Evolutionary conservation across 2,113 vertebrate species (phyloP).

Genomic region (Glaucomys volans): DNA sequence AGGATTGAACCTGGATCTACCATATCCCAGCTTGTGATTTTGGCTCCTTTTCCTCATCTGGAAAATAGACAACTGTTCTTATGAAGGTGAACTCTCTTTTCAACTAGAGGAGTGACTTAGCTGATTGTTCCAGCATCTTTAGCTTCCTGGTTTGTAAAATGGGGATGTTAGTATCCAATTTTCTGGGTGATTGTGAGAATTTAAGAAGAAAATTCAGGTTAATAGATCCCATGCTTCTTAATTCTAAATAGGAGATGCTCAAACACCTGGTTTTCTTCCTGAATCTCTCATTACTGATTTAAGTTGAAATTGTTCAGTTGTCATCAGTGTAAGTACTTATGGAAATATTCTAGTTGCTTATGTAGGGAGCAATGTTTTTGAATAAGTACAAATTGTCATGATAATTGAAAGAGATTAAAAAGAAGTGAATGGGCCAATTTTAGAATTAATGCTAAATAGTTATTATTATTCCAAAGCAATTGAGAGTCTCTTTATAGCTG

Average conservation of each 20-base stretch:
- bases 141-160: not conserved
- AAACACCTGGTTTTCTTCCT: not conserved
- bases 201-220: not conserved
- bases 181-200: not conserved
- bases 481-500: not conserved
- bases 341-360: constrained; percentile 17
- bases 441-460: constrained; percentile 34
- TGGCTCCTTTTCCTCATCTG: not conserved
- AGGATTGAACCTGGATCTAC: not conserved
- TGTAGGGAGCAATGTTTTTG: not conserved
- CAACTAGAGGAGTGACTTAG: not conserved
- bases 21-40: not conserved
- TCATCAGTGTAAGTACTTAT: not conserved
- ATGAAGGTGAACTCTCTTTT: constrained; percentile 7
- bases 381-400: not conserved
- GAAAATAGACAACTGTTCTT: not conserved
- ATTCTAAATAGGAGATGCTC: not conserved
- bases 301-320: not conserved
- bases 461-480: constrained; percentile 12
- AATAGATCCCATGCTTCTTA: not conserved
- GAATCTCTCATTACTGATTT: not conserved
- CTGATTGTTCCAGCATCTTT: not conserved
- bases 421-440: not conserved
- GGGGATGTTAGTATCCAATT: not conserved
- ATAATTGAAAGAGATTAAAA: constrained; percentile 29